Base-by-base conservation (phyloP, 2,888 invertebrate species). In the Neoascia interrupta region DNA sequence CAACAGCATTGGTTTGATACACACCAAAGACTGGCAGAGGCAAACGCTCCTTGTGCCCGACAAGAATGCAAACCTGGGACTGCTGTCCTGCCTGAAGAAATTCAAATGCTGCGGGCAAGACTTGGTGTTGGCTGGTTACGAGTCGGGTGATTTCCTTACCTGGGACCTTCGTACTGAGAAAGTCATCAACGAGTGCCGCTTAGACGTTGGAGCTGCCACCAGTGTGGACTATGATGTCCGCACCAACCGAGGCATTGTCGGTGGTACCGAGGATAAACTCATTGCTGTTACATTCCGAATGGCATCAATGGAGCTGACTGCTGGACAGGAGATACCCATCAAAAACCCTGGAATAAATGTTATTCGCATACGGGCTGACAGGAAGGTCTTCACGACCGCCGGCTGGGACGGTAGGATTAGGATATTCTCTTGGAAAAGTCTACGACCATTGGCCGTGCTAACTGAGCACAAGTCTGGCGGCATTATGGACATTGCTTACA, bases 401-500 rank as follows among this genome's bases (percentile, higher is more conserved):
- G 93, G 94, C 26, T 94, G 94, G 93, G 95, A 96, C 84, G 93
- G 94, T 1, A 91, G 92, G 75, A 89, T 95, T 73, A 90, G 95
- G 81, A 91, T 95, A 80, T 95, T 93, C 86, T 95, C 95, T 1
- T 94, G 94, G 93, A 94, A 92, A 86, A 93, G 93, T 58, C 88
- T 95, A 34, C 90, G 93, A 54, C 92, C 92, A 2, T 88, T 95
- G 70, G 95, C 92, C 1, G 94, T 94, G 53, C 89, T 96, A 31
- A 92, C 92, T 0, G 93, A 94, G 83, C 95, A 96, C 84, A 92
- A 91, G 81, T 91, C 91, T 81, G 91, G 92, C 28, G 91, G 92
- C n/a, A 90, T 95, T 51, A 92, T 93, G 85, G 94, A 94, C 86
- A 91, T 95, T 64, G 91, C 91, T 39, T 95, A 93, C 88, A 94